A percentile compares a stretch with the other conserved stretches of the same genome.
phyloP scores from a whole-genome alignment of 2,113 vertebrate species.

The Sinocyclocheilus grahami region DNA sequence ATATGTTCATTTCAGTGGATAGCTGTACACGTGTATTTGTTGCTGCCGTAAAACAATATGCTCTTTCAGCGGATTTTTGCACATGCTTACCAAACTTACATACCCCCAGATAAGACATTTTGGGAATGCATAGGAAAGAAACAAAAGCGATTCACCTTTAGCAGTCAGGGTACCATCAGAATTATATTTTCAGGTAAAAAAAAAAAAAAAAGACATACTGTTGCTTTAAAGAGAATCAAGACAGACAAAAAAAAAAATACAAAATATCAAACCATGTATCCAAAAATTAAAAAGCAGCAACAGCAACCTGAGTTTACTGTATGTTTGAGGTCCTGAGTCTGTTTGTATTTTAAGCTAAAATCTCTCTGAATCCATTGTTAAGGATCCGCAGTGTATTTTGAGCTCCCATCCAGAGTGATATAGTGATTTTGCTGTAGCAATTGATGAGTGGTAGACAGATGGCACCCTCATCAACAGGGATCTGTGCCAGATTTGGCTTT shows the following conservation, averaged over 20 bases:
- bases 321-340: not conserved
- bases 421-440: constrained; percentile 27
- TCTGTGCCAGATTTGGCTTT: constrained; percentile 34
- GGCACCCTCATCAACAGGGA: constrained; percentile 31
- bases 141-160: too few species aligned
- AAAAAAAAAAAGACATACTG: too few species aligned
- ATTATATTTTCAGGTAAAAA: too few species aligned
- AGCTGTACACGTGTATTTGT: too few species aligned
- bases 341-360: not conserved
- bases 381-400: not conserved
- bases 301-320: not conserved
- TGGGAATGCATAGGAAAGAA: too few species aligned
- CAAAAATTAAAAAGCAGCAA: not conserved
- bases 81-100: too few species aligned
- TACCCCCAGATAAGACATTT: too few species aligned
- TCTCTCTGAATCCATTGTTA: constrained; percentile 2
- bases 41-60: too few species aligned
- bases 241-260: not conserved
- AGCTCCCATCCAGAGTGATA: constrained; percentile 2
- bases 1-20: too few species aligned
- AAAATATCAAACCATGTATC: not conserved
- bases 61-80: too few species aligned
- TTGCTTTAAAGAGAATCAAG: not conserved
- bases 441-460: constrained; percentile 11
- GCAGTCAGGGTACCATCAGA: too few species aligned